Evolutionary conservation across 2,797 vertebrate species (phyloP).

Genomic region (Apodemus agrarius): DNA sequence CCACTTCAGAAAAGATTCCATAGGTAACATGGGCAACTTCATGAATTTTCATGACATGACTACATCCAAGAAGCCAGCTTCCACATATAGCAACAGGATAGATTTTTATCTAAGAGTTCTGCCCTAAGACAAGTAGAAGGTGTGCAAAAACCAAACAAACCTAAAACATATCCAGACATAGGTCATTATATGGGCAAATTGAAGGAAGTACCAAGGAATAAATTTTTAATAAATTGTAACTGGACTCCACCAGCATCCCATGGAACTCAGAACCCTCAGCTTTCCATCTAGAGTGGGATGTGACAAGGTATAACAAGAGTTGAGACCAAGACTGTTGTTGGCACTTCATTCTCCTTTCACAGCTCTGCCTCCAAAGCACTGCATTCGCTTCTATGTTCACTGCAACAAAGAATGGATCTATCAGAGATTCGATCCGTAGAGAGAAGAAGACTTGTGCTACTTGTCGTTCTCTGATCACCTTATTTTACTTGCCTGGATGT

Average conservation of each 20-base stretch:
- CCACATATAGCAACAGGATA: neutral
- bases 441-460: neutral
- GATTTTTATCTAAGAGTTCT: neutral
- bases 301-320: neutral
- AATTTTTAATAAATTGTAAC: neutral
- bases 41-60: slow-evolving; percentile 44
- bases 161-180: neutral
- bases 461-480: neutral
- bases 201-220: neutral
- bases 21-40: neutral
- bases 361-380: neutral
- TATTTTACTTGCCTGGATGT: neutral
- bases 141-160: neutral
- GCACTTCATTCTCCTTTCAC: neutral
- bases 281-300: neutral
- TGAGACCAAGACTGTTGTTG: neutral
- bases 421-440: no score
- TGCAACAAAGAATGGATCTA: neutral
- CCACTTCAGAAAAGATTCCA: neutral
- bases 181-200: neutral
- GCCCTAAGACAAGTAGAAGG: neutral
- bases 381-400: neutral
- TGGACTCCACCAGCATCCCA: neutral
- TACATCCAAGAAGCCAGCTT: neutral
- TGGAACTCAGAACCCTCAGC: neutral